Conservation (phyloP, 2,888 invertebrate genomes). For the Nematopogon swammerdamellus region DNA sequence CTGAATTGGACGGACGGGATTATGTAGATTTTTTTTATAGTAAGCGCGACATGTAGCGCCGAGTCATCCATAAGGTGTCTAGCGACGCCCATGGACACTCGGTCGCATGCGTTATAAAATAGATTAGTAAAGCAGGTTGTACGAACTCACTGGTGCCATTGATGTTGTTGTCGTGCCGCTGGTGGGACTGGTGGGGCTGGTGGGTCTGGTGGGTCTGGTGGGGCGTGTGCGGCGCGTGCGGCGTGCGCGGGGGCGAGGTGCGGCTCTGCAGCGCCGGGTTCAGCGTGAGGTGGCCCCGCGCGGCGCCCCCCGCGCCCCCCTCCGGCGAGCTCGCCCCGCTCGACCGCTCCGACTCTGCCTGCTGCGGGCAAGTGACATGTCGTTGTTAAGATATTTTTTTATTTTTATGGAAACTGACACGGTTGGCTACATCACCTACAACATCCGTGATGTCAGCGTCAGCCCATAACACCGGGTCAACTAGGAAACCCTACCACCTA, state of each 20-base stretch:
- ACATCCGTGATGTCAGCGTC: no score
- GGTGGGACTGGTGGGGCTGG: neutral
- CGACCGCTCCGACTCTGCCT: constrained; percentile 64
- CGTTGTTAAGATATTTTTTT: no score
- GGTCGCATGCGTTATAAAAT: no score
- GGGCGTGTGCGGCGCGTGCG: constrained; percentile 25
- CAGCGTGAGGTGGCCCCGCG: constrained; percentile 17
- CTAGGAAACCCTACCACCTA: no score
- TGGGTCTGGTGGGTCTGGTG: constrained; percentile 18
- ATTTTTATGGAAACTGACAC: no score
- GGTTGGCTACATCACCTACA: no score
- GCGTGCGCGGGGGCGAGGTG: constrained; percentile 19
- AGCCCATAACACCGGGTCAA: no score
- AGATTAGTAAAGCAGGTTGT: constrained; percentile 17
- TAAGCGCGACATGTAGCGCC: no score
- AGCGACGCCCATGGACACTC: no score
- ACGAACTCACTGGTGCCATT: constrained; percentile 59
- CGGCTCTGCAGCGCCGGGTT: constrained; percentile 1
- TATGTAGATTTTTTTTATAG: no score
- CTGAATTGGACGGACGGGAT: no score
- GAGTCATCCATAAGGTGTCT: no score
- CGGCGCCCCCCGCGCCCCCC: constrained; percentile 38
- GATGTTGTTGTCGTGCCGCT: constrained; percentile 21
- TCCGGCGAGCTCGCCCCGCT: constrained; percentile 65
- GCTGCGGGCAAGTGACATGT: constrained; percentile 25